Evolutionary conservation across 2,888 invertebrate species (phyloP), one percentile per base, ranked within the genome.

Genomic region (Lathronympha strigana): DNA sequence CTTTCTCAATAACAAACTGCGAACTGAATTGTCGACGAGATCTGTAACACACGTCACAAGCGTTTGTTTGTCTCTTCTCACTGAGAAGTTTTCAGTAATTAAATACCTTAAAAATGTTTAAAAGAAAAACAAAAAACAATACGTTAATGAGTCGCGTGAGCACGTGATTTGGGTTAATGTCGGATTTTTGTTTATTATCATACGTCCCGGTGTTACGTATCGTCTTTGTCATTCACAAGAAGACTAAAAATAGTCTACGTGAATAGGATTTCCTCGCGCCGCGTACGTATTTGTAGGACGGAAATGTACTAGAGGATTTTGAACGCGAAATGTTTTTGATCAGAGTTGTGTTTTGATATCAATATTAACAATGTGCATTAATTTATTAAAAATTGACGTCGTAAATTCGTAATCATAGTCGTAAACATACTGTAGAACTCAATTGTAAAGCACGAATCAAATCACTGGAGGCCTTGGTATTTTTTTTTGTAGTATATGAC

Each of bases 231-330:
- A 58, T 58, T 58, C 58, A 53, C 43, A 6, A 51, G 50, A n/a
- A n/a, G n/a, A 36, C 64, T 64, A 64, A 25, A 51, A 53, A 64
- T 64, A 64, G 15, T n/a, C 33, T 50, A 21, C 36, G 28, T 51
- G 62, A 47, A 60, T 53, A 63, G 25, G 55, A 58, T 51, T 60
- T 47, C 66, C 28, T 49, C 31, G 15, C 33, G 51, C 19, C 28
- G 36, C 25, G 36, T 53, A 53, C 19, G 6, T 54, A 61, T 61
- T 61, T 49, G 17, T 49, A 49, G 54, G 21, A 25, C 54, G 61
- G 54, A 66, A 61, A 55, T 49, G 17, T 54, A 60, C 54, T 64
- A 25, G 54, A 43, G 17, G 17, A 64, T 50, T n/a, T 31, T 19
- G 1, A 57, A n/a, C 28, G 17, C 23, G 15, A 19, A n/a, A 13